These are phyloP conservation scores for Panopea generosa DNA, from an alignment of 2,888 invertebrate species.

Conservation along the genomic window DNA sequence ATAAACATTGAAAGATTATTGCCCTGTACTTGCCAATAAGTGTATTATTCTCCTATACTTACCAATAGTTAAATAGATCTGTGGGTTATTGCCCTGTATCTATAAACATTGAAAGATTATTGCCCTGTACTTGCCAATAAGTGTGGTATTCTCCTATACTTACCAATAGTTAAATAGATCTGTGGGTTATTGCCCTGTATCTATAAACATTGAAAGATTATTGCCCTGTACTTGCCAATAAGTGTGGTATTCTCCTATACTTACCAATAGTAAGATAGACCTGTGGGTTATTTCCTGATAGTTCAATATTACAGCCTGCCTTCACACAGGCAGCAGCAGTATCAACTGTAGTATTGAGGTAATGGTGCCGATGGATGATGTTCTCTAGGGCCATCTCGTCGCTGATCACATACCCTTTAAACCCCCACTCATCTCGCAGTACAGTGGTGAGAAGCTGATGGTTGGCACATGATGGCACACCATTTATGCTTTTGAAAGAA, in stretches of 20 bases:
- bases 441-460: slow-evolving; percentile 78
- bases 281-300: slow-evolving; percentile 55
- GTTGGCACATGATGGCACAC: slow-evolving; percentile 83
- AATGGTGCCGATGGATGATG: slow-evolving; percentile 73
- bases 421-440: slow-evolving; percentile 79
- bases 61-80: no score
- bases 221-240: no score
- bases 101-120: no score
- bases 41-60: no score
- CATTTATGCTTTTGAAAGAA: slow-evolving; percentile 76
- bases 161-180: slow-evolving; percentile 9
- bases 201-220: no score
- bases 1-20: no score
- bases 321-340: slow-evolving; percentile 73
- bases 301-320: slow-evolving; percentile 76
- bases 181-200: slow-evolving; percentile 5
- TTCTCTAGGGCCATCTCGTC: slow-evolving; percentile 79
- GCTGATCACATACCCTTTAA: slow-evolving; percentile 81
- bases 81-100: no score
- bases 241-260: slow-evolving; percentile 23
- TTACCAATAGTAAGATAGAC: slow-evolving; percentile 61
- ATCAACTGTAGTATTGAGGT: slow-evolving; percentile 70
- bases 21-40: no score
- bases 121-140: no score
- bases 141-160: no score